phyloP scores from a whole-genome alignment of 2,113 vertebrate species.

The Coracopsis vasa region DNA sequence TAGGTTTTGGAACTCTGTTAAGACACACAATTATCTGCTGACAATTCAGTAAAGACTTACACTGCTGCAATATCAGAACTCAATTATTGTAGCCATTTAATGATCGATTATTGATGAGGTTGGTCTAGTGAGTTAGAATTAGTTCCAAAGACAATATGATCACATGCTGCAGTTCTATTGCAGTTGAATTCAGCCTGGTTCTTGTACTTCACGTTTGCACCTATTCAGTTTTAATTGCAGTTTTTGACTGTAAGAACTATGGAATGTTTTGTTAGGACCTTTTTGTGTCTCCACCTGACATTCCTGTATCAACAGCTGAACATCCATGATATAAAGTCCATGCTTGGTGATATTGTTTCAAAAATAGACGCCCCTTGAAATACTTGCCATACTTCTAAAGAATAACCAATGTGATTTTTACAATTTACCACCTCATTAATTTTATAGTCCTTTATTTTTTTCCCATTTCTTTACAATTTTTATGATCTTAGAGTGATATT shows the following conservation, averaged over 20 bases:
- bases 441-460: not conserved
- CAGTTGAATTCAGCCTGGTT: not conserved
- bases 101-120: rapidly evolving
- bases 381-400: not conserved
- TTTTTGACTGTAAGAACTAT: not conserved
- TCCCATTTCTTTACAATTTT: not conserved
- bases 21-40: not conserved
- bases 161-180: not conserved
- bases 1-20: not conserved
- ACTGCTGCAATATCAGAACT: not conserved
- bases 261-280: not conserved
- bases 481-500: not conserved
- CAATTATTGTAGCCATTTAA: not conserved
- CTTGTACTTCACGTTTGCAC: not conserved
- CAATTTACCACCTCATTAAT: not conserved
- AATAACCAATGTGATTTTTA: not conserved
- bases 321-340: not conserved
- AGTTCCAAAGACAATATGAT: not conserved
- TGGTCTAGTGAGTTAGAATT: not conserved
- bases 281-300: rapidly evolving
- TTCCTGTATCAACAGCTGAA: not conserved
- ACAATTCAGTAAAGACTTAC: not conserved
- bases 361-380: not conserved
- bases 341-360: not conserved
- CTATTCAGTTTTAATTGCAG: not conserved